Conservation (phyloP, 2,797 vertebrate genomes). For the Ciconia nigra region DNA sequence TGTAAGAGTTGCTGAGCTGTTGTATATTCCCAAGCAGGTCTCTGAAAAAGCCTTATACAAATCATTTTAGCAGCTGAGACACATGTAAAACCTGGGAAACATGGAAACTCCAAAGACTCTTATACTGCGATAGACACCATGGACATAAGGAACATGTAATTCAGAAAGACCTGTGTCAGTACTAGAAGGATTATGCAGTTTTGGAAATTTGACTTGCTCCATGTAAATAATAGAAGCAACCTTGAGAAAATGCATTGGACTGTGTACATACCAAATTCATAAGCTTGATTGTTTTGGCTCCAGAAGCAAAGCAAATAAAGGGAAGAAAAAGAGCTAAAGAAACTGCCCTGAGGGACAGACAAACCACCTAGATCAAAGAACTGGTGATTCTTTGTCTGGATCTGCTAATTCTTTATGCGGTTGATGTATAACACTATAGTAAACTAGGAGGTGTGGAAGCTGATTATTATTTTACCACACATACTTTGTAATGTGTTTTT, state of each 20-base stretch:
- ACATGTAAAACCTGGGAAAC: not conserved
- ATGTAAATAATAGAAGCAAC: not conserved
- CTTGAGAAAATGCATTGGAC: not conserved
- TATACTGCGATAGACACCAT: not conserved
- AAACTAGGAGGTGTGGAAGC: not conserved
- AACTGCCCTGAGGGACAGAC: not conserved
- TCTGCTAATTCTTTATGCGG: not conserved
- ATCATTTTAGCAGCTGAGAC: not conserved
- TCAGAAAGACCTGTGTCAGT: not conserved
- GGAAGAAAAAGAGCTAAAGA: not conserved
- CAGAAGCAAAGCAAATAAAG: not conserved
- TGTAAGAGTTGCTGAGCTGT: not conserved
- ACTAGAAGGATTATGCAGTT: not conserved
- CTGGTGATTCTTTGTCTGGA: not conserved
- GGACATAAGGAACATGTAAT: not conserved
- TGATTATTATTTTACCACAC: not conserved
- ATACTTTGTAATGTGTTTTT: not conserved
- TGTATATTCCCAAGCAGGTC: not conserved
- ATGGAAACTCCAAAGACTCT: not conserved
- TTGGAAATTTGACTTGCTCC: not conserved
- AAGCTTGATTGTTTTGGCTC: not conserved
- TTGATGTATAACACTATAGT: not conserved
- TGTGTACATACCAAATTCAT: not conserved
- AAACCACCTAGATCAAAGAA: not conserved
- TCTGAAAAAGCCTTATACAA: not conserved